Percentiles rank a stretch among this genome's conserved stretches.
Evolutionary conservation across 2,888 invertebrate species (phyloP).

Genomic region (Ctenicera cuprea): DNA sequence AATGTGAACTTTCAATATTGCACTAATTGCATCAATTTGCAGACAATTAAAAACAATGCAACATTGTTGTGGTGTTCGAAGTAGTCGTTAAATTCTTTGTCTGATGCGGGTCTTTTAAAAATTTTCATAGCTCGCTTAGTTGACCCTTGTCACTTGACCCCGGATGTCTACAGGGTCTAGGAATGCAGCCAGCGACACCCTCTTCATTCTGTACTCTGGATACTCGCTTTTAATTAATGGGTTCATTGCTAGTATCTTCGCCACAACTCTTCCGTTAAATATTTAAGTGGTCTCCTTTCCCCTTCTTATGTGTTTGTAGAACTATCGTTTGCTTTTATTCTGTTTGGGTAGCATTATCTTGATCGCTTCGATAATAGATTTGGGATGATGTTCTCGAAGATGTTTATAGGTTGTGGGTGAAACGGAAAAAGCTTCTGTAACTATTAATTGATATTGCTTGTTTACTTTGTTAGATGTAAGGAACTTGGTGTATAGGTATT

Average conservation of each 20-base stretch:
- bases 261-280: slow-evolving; percentile 19
- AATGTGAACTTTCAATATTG: too few relatives aligned
- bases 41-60: not conserved
- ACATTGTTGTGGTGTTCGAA: too few relatives aligned
- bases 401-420: too few relatives aligned
- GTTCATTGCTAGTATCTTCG: slow-evolving; percentile 8
- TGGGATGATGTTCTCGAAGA: not conserved
- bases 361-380: not conserved
- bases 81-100: slow-evolving; percentile 3
- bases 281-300: slow-evolving; percentile 1
- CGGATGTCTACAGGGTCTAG: slow-evolving; percentile 42
- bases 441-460: too few relatives aligned
- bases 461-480: too few relatives aligned
- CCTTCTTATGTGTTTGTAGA: not conserved
- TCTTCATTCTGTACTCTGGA: slow-evolving; percentile 27
- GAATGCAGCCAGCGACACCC: slow-evolving; percentile 44
- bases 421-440: too few relatives aligned
- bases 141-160: slow-evolving; percentile 48
- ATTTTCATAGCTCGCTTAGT: not conserved
- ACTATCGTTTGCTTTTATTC: not conserved
- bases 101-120: slow-evolving; percentile 26
- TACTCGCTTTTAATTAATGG: slow-evolving; percentile 32
- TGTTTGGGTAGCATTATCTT: not conserved
- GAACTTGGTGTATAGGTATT: too few relatives aligned
- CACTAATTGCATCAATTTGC: slow-evolving; percentile 1